Percentiles rank a stretch among this genome's conserved stretches.
Conservation (phyloP, 2,797 vertebrate species). For the Anolis apletophallus region DNA sequence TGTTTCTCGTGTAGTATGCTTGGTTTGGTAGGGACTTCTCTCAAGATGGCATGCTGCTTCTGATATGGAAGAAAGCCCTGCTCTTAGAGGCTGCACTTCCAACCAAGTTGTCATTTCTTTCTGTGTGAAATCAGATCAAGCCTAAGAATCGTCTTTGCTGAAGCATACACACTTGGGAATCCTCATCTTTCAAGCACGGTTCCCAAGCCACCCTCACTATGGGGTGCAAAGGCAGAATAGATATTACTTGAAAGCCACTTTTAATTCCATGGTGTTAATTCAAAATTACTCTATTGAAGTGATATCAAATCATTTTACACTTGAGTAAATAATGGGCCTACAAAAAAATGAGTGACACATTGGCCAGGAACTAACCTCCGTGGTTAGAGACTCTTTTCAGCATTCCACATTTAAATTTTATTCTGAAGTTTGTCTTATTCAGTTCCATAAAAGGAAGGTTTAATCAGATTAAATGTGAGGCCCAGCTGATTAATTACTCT, state of each 20-base stretch:
- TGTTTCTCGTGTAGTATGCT: neutral
- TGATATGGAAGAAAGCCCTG: neutral
- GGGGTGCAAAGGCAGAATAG: neutral
- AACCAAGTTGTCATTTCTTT: neutral
- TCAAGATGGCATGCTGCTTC: neutral
- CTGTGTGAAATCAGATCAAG: neutral
- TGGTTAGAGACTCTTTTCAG: neutral
- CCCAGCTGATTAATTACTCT: conserved; percentile 64
- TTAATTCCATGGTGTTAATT: neutral
- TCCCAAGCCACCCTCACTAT: neutral
- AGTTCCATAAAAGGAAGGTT: conserved; percentile 62
- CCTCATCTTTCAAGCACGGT: neutral
- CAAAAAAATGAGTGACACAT: neutral
- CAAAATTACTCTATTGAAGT: neutral
- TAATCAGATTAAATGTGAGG: conserved; percentile 67
- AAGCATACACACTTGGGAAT: neutral
- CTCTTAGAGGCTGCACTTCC: neutral
- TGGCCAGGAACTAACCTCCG: neutral
- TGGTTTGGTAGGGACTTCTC: neutral
- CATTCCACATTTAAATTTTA: conserved; percentile 44
- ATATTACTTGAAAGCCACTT: neutral
- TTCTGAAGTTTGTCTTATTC: conserved; percentile 39
- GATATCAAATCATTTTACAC: neutral
- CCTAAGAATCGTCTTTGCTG: neutral
- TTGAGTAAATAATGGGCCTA: neutral